A percentile compares a stretch with the other conserved stretches of the same genome.
Conservation (phyloP, 2,797 vertebrate genomes). For the Pteronotus mesoamericanus region DNA sequence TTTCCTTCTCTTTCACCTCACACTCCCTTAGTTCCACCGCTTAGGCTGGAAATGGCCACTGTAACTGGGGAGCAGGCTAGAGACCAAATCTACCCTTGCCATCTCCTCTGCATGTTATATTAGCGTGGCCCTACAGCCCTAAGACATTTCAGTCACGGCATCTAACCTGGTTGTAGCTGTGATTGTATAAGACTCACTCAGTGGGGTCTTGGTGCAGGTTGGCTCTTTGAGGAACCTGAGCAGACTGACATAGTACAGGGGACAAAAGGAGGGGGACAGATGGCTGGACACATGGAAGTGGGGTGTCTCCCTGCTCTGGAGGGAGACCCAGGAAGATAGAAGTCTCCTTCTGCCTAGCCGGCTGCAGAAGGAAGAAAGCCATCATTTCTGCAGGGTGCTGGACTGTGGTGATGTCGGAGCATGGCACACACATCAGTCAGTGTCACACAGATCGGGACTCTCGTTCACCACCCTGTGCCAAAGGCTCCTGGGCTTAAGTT, state of each 20-base stretch:
- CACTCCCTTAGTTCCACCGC: background rate
- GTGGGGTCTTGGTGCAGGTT: background rate
- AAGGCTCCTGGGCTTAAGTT: background rate
- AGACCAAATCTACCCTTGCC: background rate
- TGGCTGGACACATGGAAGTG: conserved; percentile 73
- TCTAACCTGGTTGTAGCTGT: conserved; percentile 71
- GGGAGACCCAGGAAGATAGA: conserved; percentile 62
- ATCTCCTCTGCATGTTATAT: background rate
- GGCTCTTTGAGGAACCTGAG: conserved; percentile 47
- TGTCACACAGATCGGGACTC: background rate
- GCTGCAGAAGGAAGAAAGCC: conserved; percentile 65
- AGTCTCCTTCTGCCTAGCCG: conserved; percentile 74
- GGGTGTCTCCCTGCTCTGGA: conserved; percentile 79
- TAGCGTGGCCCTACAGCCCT: background rate
- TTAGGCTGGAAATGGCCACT: background rate
- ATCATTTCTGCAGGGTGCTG: background rate
- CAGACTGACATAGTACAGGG: conserved; percentile 76
- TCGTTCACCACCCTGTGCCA: background rate
- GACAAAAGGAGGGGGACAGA: conserved; percentile 59
- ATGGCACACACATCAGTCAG: rapidly evolving
- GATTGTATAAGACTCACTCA: conserved; percentile 63
- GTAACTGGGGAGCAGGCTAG: background rate
- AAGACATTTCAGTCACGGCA: background rate
- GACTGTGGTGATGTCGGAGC: background rate
- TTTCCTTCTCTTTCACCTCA: background rate